Percentiles rank a stretch among this genome's conserved stretches.
Evolutionary conservation across 2,113 vertebrate species (phyloP).

Genomic region (Menidia beryllina): DNA sequence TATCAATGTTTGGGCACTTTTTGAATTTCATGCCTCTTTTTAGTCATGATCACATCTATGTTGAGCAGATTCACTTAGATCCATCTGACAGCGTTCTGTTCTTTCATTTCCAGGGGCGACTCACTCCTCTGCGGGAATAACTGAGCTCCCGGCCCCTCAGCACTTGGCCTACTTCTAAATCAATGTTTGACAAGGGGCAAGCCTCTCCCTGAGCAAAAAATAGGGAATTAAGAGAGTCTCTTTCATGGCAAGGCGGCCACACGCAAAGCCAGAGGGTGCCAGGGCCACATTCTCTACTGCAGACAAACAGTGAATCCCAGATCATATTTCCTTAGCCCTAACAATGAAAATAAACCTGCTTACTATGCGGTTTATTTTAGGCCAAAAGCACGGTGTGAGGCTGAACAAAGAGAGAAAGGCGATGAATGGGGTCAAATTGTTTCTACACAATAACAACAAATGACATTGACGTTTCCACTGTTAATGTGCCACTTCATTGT

Average conservation of each 20-base stretch:
- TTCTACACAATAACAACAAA: not conserved
- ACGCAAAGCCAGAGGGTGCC: slow-evolving; percentile 57
- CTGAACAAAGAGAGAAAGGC: slow-evolving; percentile 53
- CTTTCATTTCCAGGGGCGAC: slow-evolving; percentile 46
- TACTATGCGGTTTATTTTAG: slow-evolving; percentile 34
- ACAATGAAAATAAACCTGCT: slow-evolving; percentile 71
- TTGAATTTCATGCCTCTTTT: slow-evolving; percentile 39
- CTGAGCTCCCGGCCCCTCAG: slow-evolving; percentile 60
- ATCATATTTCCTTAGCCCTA: slow-evolving; percentile 59
- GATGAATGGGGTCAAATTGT: slow-evolving; percentile 24
- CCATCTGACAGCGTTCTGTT: slow-evolving; percentile 65
- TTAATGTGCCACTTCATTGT: slow-evolving; percentile 9
- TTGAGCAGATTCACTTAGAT: slow-evolving; percentile 54
- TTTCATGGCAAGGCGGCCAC: slow-evolving; percentile 64
- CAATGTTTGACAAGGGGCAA: slow-evolving; percentile 77
- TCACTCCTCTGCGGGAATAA: slow-evolving; percentile 59
- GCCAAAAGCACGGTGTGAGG: slow-evolving; percentile 44
- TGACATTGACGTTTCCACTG: not conserved
- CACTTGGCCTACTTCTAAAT: slow-evolving; percentile 80
- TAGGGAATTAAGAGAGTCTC: slow-evolving; percentile 61
- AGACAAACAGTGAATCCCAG: slow-evolving; percentile 51
- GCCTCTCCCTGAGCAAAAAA: slow-evolving; percentile 65
- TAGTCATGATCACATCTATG: slow-evolving; percentile 52
- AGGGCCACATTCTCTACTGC: slow-evolving; percentile 46
- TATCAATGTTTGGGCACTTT: slow-evolving; percentile 39